Evolutionary conservation across 2,797 vertebrate genomes (phyloP).

Genomic region (Chiloscyllium punctatum): DNA sequence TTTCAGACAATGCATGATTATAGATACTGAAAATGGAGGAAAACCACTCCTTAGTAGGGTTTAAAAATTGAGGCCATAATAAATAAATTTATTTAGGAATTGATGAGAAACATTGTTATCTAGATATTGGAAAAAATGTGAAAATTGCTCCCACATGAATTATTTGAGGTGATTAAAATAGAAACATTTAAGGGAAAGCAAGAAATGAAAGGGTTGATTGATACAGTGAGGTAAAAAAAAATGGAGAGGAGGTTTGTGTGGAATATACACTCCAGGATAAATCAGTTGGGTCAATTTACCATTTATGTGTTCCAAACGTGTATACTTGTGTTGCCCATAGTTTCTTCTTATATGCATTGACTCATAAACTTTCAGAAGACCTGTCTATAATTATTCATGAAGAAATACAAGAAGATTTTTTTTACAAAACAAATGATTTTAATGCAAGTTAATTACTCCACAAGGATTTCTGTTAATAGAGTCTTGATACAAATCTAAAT

Average conservation of each 20-base stretch:
- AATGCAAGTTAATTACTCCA: background rate
- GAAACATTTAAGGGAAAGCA: no score
- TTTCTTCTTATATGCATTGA: no score
- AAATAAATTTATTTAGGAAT: background rate
- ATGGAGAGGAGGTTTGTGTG: no score
- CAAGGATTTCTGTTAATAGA: background rate
- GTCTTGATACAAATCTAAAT: conserved; percentile 1
- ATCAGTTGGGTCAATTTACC: background rate
- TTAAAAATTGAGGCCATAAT: no score
- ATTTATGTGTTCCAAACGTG: background rate
- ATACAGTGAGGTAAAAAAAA: no score
- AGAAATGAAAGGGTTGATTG: background rate
- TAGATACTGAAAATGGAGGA: background rate
- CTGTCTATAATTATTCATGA: background rate
- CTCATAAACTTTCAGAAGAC: background rate
- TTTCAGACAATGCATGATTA: background rate
- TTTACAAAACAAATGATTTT: background rate
- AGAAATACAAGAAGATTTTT: background rate
- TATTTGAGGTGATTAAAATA: background rate
- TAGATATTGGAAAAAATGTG: no score
- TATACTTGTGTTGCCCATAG: no score
- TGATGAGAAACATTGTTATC: background rate
- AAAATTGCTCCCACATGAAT: no score
- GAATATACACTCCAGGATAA: no score
- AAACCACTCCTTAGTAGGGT: background rate